A percentile compares a stretch with the other conserved stretches of the same genome.
These are phyloP conservation scores for Threskiornis aethiopicus DNA, from an alignment of 2,797 vertebrate species.

Conservation along the genomic window DNA sequence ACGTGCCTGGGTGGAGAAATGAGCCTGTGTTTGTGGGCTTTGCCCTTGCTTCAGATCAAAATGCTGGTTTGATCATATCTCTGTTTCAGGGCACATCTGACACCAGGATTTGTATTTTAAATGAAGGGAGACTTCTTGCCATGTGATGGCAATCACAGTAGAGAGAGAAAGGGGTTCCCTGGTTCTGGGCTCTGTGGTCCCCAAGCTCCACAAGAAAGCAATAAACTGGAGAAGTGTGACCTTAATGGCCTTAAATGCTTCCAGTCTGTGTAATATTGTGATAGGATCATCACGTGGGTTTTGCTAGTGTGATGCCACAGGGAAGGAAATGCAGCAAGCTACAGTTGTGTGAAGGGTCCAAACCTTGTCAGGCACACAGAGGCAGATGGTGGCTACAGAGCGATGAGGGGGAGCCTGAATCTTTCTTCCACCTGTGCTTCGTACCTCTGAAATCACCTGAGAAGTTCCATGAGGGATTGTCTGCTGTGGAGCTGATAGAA, in stretches of 20 bases:
- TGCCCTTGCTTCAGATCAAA: neutral
- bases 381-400: neutral
- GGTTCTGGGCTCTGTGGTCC: neutral
- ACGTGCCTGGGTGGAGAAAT: neutral
- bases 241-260: neutral
- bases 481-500: neutral
- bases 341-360: neutral
- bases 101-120: conserved; percentile 22
- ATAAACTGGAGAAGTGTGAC: neutral
- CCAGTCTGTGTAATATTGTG: neutral
- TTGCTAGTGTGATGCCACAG: neutral
- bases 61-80: neutral
- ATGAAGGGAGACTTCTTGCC: conserved; percentile 29
- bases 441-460: neutral
- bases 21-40: neutral
- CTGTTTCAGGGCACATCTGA: conserved; percentile 14
- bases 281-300: neutral
- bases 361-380: neutral
- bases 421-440: neutral
- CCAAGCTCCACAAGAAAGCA: neutral
- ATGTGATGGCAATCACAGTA: neutral
- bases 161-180: conserved; percentile 28
- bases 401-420: neutral
- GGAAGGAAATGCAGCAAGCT: neutral
- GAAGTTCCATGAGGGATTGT: neutral